These are phyloP conservation scores for Scaptomyza graminum DNA, from an alignment of 1,140 invertebrate species.

Conservation along the genomic window DNA sequence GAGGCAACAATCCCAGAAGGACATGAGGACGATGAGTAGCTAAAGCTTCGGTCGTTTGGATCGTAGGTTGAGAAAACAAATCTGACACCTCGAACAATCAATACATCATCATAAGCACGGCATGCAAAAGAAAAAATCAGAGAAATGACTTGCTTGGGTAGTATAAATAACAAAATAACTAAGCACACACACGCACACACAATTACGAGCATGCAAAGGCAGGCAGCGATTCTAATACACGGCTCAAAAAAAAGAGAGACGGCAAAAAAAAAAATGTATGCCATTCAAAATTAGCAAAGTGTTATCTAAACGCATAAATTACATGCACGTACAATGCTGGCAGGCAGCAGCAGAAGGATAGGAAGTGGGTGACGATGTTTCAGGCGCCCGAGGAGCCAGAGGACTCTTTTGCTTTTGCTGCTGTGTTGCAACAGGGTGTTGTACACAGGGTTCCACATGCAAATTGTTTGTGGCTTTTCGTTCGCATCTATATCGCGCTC, in stretches of 20 bases:
- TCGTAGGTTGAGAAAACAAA: constrained; percentile 60
- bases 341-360: constrained; percentile 22
- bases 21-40: constrained; percentile 1
- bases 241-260: constrained; percentile 5
- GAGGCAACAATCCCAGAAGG: background rate
- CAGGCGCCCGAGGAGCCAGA: constrained; percentile 20
- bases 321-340: constrained; percentile 74
- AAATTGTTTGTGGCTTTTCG: constrained; percentile 60
- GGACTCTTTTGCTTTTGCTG: background rate
- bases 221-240: constrained; percentile 23
- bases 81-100: constrained; percentile 81
- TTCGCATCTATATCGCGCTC: constrained; percentile 7
- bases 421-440: constrained; percentile 29
- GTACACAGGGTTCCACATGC: constrained; percentile 51
- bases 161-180: constrained; percentile 25
- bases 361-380: constrained; percentile 42
- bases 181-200: constrained; percentile 68
- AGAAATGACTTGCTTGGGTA: too few relatives aligned
- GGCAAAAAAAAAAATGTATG: constrained; percentile 74
- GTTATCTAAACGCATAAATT: constrained; percentile 83
- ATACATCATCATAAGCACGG: constrained; percentile 80
- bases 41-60: background rate
- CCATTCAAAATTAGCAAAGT: constrained; percentile 83
- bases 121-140: constrained; percentile 45
- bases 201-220: constrained; percentile 64